These are phyloP conservation scores for Vulpes lagopus DNA, from an alignment of 2,113 vertebrate species.

Conservation along the genomic window DNA sequence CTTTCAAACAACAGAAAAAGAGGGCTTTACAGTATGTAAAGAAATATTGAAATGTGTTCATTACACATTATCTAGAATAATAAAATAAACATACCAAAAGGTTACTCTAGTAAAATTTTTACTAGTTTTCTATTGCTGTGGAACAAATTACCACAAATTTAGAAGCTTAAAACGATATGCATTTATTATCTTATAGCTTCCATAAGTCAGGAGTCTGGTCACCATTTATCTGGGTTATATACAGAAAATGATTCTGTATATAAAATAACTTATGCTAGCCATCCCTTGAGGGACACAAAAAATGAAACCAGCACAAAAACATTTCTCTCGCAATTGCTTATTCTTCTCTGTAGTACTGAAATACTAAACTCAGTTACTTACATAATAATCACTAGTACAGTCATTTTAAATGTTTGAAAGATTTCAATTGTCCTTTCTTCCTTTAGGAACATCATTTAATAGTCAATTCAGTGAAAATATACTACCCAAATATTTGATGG, in stretches of 20 bases:
- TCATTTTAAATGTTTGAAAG: slow-evolving; percentile 56
- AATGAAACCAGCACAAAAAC: not conserved
- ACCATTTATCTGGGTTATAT: not conserved
- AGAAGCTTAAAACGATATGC: slow-evolving; percentile 10
- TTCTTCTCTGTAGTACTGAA: slow-evolving; percentile 60
- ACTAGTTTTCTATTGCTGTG: not conserved
- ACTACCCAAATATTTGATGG: slow-evolving; percentile 42
- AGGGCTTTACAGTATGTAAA: slow-evolving; percentile 18
- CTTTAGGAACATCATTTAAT: slow-evolving; percentile 63
- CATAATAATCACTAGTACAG: not conserved
- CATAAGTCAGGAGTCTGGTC: not conserved
- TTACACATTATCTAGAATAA: slow-evolving; percentile 33
- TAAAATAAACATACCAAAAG: slow-evolving; percentile 43
- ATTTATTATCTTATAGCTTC: slow-evolving; percentile 31
- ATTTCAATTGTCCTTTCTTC: slow-evolving; percentile 25
- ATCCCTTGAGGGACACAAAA: slow-evolving; percentile 20
- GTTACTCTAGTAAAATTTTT: not conserved
- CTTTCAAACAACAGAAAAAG: slow-evolving; percentile 33
- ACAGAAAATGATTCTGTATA: slow-evolving; percentile 42
- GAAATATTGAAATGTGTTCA: slow-evolving; percentile 54
- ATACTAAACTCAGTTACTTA: slow-evolving; percentile 25
- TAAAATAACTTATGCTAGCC: not conserved
- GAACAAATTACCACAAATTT: slow-evolving; percentile 1
- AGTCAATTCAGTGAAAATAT: slow-evolving; percentile 52
- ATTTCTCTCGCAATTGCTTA: slow-evolving; percentile 46